Conservation (phyloP, 92 coral and sea anemone species). For the Porites divaricata region DNA sequence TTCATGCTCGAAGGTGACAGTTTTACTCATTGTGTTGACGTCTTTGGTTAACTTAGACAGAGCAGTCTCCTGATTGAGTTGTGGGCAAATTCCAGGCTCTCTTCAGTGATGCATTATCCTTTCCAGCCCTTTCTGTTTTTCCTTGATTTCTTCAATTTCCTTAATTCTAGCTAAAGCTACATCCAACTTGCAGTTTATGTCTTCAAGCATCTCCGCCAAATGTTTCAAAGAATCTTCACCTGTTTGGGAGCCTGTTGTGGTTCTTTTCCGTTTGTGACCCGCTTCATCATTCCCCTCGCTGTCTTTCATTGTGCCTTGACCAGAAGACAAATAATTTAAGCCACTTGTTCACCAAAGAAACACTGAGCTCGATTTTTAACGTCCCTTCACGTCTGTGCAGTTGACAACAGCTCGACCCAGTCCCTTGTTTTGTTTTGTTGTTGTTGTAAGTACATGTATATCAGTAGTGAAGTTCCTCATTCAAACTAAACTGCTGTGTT, state of each 20-base stretch:
- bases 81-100: conserved; percentile 39
- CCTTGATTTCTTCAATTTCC: conserved; percentile 38
- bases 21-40: conserved; percentile 3
- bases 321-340: not conserved
- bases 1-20: conserved; percentile 3
- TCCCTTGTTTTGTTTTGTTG: too few relatives aligned
- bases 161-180: conserved; percentile 23
- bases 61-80: conserved; percentile 2
- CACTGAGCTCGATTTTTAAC: not conserved
- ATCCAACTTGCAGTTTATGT: conserved; percentile 33
- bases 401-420: not conserved
- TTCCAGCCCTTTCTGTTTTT: conserved; percentile 14
- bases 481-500: too few relatives aligned
- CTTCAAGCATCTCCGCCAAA: conserved; percentile 29
- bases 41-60: conserved; percentile 2
- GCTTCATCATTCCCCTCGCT: conserved; percentile 15
- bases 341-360: not conserved
- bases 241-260: conserved; percentile 26
- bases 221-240: not conserved
- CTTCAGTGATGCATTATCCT: conserved; percentile 21
- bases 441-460: too few relatives aligned
- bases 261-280: conserved; percentile 7
- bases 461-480: too few relatives aligned
- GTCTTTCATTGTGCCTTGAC: conserved; percentile 12
- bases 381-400: not conserved